Evolutionary conservation across 2,797 vertebrate species (phyloP), one percentile per base, ranked within the genome.

Genomic region (Tragopan temminckii): DNA sequence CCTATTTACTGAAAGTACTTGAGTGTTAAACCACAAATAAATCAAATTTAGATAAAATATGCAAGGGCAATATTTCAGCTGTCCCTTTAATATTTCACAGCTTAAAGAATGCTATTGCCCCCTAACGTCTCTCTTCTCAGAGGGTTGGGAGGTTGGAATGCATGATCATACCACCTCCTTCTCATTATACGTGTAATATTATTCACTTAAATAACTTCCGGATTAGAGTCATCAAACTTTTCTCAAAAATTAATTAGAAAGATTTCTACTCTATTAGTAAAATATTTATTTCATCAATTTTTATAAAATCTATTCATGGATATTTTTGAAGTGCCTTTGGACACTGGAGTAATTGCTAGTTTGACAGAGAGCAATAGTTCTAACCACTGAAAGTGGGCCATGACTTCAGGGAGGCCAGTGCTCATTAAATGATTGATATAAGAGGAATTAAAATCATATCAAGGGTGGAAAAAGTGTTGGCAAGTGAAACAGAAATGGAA

Each of bases 11-110:
- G 35, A 75, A 66, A 25, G 64, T n/a, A 31, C 18, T 11, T 72
- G 78, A 74, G 17, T 1, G 3, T 61, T 69, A 68, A 80, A 88
- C 6, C 11, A 72, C 17, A 0, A 3, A 55, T 67, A 92, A 83
- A 88, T 79, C 31, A 69, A 43, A 31, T 67, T 80, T 46, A 66
- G 63, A 43, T 42, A 89, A 93, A 85, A 78, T 76, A 38, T 76
- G 23, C 27, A 83, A 62, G 13, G 36, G 20, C 85, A 93, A 62
- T 3, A 53, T 59, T 82, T 92, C 66, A 90, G 25, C 70, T 35
- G 15, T 75, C 8, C 69, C 33, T 82, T 80, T 43, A 92, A 53
- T 59, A 76, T 69, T 78, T 85, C n/a, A 76, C 24, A 75, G 6
- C 9, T 89, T 38, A 9, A 83, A 79, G 55, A 79, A 31, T 18